Conservation (phyloP, 2,113 vertebrate genomes). For the Sinocyclocheilus anophthalmus region DNA sequence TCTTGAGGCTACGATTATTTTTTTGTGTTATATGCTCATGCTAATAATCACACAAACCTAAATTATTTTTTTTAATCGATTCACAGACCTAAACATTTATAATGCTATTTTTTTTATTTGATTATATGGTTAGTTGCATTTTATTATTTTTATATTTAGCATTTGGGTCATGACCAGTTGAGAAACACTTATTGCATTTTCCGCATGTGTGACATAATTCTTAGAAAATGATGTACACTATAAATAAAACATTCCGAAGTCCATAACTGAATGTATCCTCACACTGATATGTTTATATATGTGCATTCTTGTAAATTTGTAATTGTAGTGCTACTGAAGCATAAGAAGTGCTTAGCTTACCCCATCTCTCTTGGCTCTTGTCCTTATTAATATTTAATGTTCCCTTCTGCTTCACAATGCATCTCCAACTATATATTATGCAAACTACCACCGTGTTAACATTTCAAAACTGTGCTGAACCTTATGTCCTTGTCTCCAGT, state of each 20-base stretch:
- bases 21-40: background rate
- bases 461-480: slow-evolving; percentile 8
- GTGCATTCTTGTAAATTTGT: slow-evolving; percentile 19
- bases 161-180: background rate
- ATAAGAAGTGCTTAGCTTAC: slow-evolving; percentile 21
- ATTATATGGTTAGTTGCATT: background rate
- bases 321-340: slow-evolving; percentile 1
- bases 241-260: background rate
- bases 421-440: slow-evolving; percentile 20
- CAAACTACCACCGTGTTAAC: slow-evolving; percentile 30
- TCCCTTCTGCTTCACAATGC: background rate
- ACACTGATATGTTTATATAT: slow-evolving; percentile 5
- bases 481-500: slow-evolving; percentile 4
- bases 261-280: background rate
- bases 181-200: background rate
- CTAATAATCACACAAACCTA: background rate
- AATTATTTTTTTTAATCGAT: background rate
- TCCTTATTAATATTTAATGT: slow-evolving; percentile 35
- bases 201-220: background rate
- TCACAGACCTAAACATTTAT: background rate
- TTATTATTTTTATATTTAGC: background rate
- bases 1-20: background rate
- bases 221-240: background rate
- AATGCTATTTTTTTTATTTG: background rate
- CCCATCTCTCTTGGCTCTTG: slow-evolving; percentile 28